These are phyloP conservation scores for Cylloceria caligata DNA, from an alignment of 2,888 invertebrate species.

Conservation along the genomic window DNA sequence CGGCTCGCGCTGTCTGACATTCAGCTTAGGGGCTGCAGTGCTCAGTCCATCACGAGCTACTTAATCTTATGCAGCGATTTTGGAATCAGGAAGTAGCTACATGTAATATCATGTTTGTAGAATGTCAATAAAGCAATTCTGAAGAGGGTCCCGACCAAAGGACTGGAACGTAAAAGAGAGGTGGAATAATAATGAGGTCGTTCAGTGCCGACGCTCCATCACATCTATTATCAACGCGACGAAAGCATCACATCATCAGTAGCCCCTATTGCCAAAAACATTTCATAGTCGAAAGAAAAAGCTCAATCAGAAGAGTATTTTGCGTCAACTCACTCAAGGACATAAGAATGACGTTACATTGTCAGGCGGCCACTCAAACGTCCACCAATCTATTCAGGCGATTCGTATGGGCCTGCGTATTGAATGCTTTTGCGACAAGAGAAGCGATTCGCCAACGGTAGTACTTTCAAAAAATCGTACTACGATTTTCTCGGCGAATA, in stretches of 20 bases:
- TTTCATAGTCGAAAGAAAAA: slow-evolving; percentile 61
- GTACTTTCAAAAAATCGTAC: slow-evolving; percentile 17
- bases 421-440: slow-evolving; percentile 39
- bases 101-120: no score
- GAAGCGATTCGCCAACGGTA: neutral
- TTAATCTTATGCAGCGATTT: slow-evolving; percentile 43
- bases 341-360: slow-evolving; percentile 68
- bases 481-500: slow-evolving; percentile 44
- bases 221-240: no score
- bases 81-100: slow-evolving; percentile 62
- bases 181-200: no score
- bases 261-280: neutral
- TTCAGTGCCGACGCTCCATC: no score
- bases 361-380: slow-evolving; percentile 71
- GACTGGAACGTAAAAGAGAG: no score
- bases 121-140: no score
- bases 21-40: slow-evolving; percentile 48
- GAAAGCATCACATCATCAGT: no score
- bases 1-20: neutral
- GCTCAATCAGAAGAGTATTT: slow-evolving; percentile 71
- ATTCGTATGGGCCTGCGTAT: slow-evolving; percentile 61
- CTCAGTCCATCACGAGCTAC: slow-evolving; percentile 61
- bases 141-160: no score
- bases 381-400: slow-evolving; percentile 62
- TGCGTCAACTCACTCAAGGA: slow-evolving; percentile 56